phyloP scores from a whole-genome alignment of 2,888 invertebrate species.

The Athetis lepigone region DNA sequence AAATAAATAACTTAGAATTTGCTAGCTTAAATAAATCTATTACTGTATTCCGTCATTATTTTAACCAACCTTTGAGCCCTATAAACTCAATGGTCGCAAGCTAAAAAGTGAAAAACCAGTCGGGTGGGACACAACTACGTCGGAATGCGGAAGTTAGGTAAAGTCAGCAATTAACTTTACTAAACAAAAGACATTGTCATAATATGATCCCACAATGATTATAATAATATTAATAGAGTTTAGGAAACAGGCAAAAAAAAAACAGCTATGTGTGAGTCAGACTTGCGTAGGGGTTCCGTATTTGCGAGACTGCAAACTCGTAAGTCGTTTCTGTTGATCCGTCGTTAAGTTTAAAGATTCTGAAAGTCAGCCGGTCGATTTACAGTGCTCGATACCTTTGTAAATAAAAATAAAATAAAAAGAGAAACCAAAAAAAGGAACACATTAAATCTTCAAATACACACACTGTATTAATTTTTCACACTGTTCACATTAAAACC shows the following conservation, averaged over 20 bases:
- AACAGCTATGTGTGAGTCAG: background rate
- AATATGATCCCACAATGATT: conserved; percentile 6
- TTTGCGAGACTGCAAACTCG: background rate
- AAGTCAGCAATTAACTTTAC: conserved; percentile 22
- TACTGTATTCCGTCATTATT: background rate
- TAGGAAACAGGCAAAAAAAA: conserved; percentile 16
- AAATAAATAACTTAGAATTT: too few species aligned
- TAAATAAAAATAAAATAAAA: conserved; percentile 7
- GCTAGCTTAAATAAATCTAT: background rate
- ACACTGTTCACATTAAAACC: conserved; percentile 23
- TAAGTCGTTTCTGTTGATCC: too few species aligned
- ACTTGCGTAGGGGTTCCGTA: background rate
- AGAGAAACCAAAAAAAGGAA: too few species aligned
- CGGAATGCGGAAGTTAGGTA: conserved; percentile 21
- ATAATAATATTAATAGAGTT: background rate
- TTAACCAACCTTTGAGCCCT: background rate
- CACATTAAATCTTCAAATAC: conserved; percentile 6
- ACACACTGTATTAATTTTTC: too few species aligned
- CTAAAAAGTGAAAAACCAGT: background rate
- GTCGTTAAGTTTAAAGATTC: too few species aligned
- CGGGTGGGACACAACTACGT: background rate
- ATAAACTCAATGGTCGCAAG: background rate
- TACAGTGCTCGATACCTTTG: too few species aligned
- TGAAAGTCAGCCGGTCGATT: too few species aligned
- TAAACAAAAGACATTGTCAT: conserved; percentile 32